These are phyloP conservation scores for Serrognathus titanus DNA, from an alignment of 2,888 invertebrate species.

Conservation along the genomic window DNA sequence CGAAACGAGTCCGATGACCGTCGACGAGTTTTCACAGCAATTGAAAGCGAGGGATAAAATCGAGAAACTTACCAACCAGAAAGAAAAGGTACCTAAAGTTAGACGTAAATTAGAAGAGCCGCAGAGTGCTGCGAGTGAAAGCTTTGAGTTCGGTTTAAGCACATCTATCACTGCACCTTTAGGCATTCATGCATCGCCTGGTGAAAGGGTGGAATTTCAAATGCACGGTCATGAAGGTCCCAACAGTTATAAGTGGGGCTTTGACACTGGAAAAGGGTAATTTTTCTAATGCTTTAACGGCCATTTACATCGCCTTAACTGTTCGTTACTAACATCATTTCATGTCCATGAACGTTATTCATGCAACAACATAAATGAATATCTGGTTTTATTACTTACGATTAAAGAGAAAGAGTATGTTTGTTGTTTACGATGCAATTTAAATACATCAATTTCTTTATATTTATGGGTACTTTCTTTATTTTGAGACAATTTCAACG, in stretches of 20 bases:
- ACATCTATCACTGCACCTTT: constrained; percentile 35
- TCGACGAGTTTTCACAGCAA: constrained; percentile 39
- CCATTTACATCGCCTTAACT: no score
- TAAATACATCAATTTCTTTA: no score
- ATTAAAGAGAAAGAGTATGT: no score
- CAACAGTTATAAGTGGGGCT: constrained; percentile 79
- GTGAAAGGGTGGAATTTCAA: constrained; percentile 67
- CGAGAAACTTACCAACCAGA: constrained; percentile 54
- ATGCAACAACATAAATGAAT: no score
- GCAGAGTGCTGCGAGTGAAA: constrained; percentile 1
- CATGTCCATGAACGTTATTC: no score
- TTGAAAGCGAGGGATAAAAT: constrained; percentile 45
- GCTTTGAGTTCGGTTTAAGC: constrained; percentile 31
- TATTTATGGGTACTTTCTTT: no score
- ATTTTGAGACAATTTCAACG: no score
- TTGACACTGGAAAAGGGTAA: constrained; percentile 81
- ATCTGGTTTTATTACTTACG: no score
- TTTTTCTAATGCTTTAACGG: constrained; percentile 20
- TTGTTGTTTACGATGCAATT: no score
- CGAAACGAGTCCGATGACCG: constrained; percentile 46
- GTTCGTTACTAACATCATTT: no score
- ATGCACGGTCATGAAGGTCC: constrained; percentile 81
- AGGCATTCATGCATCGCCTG: constrained; percentile 30
- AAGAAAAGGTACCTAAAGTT: constrained; percentile 39
- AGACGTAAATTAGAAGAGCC: not conserved